phyloP scores from a whole-genome alignment of 2,797 vertebrate species.

The Acipenser oxyrinchus region DNA sequence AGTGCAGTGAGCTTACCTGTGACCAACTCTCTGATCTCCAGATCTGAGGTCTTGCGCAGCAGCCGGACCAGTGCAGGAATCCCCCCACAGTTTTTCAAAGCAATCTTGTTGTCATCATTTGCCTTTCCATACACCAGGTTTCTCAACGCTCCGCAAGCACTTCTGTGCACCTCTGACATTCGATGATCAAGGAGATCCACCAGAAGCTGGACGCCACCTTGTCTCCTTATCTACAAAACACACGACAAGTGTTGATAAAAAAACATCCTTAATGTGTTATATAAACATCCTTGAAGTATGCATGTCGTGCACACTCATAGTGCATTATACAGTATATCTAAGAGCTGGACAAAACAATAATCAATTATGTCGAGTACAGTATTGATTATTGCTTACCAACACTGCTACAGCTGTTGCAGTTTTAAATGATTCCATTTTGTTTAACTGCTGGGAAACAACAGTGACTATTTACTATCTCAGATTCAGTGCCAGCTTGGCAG shows the following conservation, averaged over 20 bases:
- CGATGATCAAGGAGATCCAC: conserved; percentile 93
- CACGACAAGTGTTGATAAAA: too few species aligned
- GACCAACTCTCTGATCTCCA: conserved; percentile 94
- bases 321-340: too few species aligned
- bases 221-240: conserved; percentile 81
- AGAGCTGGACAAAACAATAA: too few species aligned
- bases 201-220: conserved; percentile 90
- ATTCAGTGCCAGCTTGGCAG: conserved; percentile 14
- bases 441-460: neutral
- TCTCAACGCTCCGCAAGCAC: conserved; percentile 90
- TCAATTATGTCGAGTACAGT: too few species aligned
- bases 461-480: conserved; percentile 6
- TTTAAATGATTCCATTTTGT: neutral
- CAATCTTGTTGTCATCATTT: conserved; percentile 95
- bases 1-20: conserved; percentile 67
- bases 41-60: conserved; percentile 85
- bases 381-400: too few species aligned
- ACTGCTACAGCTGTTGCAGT: too few species aligned
- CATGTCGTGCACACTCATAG: too few species aligned
- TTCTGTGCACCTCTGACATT: conserved; percentile 95
- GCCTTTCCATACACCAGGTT: conserved; percentile 95
- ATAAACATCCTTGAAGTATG: too few species aligned
- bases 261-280: too few species aligned
- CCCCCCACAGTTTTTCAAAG: conserved; percentile 92
- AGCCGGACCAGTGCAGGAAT: conserved; percentile 92